Conservation (phyloP, 2,113 vertebrate genomes). For the Eidolon helvum region DNA sequence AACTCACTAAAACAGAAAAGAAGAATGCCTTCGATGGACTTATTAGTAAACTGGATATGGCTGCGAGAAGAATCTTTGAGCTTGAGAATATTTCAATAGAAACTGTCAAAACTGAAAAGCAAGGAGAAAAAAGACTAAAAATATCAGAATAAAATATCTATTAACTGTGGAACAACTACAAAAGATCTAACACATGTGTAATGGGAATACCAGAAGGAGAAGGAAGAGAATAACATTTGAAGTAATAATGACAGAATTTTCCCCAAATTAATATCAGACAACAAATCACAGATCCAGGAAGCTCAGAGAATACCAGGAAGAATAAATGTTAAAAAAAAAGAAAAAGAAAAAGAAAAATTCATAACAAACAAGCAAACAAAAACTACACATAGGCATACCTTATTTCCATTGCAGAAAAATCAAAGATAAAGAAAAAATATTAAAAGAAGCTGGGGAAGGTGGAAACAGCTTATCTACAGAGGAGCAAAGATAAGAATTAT, state of each 20-base stretch:
- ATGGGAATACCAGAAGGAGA: not conserved
- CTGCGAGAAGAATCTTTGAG: not conserved
- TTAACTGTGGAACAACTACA: not conserved
- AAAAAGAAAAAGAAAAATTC: not conserved
- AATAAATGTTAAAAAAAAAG: not conserved
- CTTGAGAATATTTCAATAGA: not conserved
- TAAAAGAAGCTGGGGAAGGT: not conserved
- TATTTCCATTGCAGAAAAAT: not conserved
- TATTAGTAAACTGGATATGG: not conserved
- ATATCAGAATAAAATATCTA: not conserved
- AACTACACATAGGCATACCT: not conserved
- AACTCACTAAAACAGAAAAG: not conserved
- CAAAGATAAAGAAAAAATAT: not conserved
- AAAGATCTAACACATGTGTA: not conserved
- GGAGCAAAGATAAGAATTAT: not conserved
- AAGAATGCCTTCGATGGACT: not conserved
- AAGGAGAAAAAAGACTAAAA: not conserved
- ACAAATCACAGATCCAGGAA: not conserved
- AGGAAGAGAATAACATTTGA: not conserved
- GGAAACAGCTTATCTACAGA: not conserved
- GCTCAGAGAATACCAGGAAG: not conserved
- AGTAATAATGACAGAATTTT: not conserved
- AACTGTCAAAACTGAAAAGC: not conserved
- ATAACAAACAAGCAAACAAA: not conserved
- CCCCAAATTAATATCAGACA: not conserved